phyloP scores from a whole-genome alignment of 2,888 invertebrate species.

The Pherbina coryleti region DNA sequence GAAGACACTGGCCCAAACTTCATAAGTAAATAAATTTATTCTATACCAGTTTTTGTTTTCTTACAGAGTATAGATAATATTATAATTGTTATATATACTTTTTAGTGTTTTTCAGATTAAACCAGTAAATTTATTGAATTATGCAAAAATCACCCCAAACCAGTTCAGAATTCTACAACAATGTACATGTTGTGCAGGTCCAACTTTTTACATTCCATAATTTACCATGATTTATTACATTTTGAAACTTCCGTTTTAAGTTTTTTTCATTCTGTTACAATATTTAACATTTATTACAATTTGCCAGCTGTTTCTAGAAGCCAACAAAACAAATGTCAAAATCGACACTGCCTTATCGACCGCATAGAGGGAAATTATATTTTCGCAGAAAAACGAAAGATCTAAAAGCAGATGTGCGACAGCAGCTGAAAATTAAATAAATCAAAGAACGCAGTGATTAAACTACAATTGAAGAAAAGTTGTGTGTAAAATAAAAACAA shows the following conservation, averaged over 20 bases:
- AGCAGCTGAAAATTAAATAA: not conserved
- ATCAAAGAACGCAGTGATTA: not conserved
- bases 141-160: no score
- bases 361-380: not conserved
- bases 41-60: no score
- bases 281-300: not conserved
- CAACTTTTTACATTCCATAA: no score
- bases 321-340: not conserved
- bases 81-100: no score
- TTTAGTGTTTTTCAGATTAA: no score
- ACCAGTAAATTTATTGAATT: no score
- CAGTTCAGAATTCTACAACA: no score
- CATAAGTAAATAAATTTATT: no score
- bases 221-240: not conserved
- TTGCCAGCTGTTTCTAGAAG: not conserved
- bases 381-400: conserved; percentile 19
- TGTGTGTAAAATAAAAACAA: not conserved
- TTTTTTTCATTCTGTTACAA: not conserved
- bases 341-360: not conserved
- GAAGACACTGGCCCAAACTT: no score
- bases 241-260: not conserved
- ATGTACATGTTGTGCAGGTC: no score
- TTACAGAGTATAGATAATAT: no score
- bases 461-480: not conserved
- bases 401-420: not conserved